Evolutionary conservation across 2,113 vertebrate species (phyloP).

Genomic region (Ancistrus triradiatus): DNA sequence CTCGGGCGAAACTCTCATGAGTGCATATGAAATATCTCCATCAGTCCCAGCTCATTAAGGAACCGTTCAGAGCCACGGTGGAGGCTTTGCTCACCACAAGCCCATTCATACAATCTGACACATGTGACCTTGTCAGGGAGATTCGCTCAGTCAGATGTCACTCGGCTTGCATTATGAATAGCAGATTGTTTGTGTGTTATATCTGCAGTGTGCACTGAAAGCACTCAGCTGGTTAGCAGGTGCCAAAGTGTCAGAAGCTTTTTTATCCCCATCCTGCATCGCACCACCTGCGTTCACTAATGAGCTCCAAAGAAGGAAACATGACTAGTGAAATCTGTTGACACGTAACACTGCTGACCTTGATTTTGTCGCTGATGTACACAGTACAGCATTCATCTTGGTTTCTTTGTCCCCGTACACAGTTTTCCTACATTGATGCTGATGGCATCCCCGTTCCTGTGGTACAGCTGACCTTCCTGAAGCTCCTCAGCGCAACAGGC

Average conservation of each 20-base stretch:
- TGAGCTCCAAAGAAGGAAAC: not conserved
- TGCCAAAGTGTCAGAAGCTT: too few species aligned
- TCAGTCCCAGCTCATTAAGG: slow-evolving; percentile 40
- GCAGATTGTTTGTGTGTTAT: not conserved
- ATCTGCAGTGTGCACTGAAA: not conserved
- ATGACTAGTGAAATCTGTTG: not conserved
- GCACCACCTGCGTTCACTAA: not conserved
- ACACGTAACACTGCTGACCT: not conserved
- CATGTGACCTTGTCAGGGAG: slow-evolving; percentile 37
- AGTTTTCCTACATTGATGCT: slow-evolving; percentile 84
- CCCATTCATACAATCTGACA: slow-evolving; percentile 19
- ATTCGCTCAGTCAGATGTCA: slow-evolving; percentile 30
- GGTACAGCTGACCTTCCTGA: slow-evolving; percentile 87
- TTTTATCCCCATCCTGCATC: not conserved
- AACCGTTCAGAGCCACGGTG: slow-evolving; percentile 11
- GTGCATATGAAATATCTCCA: slow-evolving; percentile 28
- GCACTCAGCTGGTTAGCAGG: too few species aligned
- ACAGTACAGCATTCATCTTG: slow-evolving; percentile 16
- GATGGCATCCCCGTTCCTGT: slow-evolving; percentile 75
- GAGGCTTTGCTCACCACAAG: slow-evolving; percentile 13
- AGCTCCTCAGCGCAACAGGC: slow-evolving; percentile 78
- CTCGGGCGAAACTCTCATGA: slow-evolving; percentile 31
- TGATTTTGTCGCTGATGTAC: not conserved
- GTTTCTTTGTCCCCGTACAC: slow-evolving; percentile 2
- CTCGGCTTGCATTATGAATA: slow-evolving; percentile 14